A percentile compares a stretch with the other conserved stretches of the same genome.
Conservation (phyloP, 1,140 invertebrate genomes). For the Sinonovacula constricta region DNA sequence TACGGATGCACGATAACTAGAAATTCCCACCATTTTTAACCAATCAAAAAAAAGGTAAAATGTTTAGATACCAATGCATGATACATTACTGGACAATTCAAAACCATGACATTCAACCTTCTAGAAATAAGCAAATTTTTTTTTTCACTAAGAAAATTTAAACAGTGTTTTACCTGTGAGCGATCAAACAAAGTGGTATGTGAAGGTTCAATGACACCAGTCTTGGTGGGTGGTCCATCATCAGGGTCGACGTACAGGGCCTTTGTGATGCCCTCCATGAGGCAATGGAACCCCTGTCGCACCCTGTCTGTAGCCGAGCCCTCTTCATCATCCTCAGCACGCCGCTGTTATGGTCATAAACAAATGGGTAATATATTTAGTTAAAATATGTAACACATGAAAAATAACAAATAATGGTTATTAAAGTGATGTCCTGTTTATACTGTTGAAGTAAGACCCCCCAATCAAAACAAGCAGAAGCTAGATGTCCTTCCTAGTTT, state of each 20-base stretch:
- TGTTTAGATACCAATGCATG: too few relatives aligned
- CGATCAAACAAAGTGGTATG: constrained; percentile 67
- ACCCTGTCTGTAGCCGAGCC: constrained; percentile 85
- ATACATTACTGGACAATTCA: too few relatives aligned
- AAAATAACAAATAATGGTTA: not conserved
- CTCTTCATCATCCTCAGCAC: not conserved
- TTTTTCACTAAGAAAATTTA: too few relatives aligned
- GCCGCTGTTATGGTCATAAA: not conserved
- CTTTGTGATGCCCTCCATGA: constrained; percentile 82
- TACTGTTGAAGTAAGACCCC: not conserved
- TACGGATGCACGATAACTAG: too few relatives aligned
- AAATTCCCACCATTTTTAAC: too few relatives aligned
- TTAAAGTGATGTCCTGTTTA: not conserved
- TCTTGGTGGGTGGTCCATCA: constrained; percentile 79
- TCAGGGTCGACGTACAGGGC: constrained; percentile 84
- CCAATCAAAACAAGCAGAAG: too few relatives aligned
- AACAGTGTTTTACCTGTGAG: constrained; percentile 61
- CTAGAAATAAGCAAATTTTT: too few relatives aligned
- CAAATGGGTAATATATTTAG: not conserved
- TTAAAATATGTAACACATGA: not conserved
- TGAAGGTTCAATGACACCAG: not conserved
- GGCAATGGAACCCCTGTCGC: constrained; percentile 85
- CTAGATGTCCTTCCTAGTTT: not conserved
- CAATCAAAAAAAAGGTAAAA: too few relatives aligned
- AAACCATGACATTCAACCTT: too few relatives aligned